A percentile compares a stretch with the other conserved stretches of the same genome.
Conservation (phyloP, 2,888 invertebrate genomes). For the Uloborus plumipes region DNA sequence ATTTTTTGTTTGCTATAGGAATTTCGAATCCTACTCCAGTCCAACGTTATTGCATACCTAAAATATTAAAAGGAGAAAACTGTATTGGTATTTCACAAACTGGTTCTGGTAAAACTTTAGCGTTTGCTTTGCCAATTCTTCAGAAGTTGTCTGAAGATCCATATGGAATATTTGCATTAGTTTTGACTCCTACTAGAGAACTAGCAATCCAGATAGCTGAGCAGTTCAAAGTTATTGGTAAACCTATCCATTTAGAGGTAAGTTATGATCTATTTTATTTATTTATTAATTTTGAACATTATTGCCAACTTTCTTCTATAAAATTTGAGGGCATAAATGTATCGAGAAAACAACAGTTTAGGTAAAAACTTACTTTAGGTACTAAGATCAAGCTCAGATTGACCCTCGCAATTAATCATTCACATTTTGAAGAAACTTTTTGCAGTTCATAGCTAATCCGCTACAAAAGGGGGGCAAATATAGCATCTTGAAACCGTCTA, state of each 20-base stretch:
- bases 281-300: neutral
- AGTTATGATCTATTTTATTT: conserved; percentile 3
- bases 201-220: conserved; percentile 89
- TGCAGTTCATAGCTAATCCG: no score
- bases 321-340: no score
- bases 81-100: conserved; percentile 97
- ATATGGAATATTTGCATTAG: conserved; percentile 93
- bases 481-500: no score
- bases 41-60: conserved; percentile 84
- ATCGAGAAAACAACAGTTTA: no score
- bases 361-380: no score
- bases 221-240: conserved; percentile 92
- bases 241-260: conserved; percentile 85
- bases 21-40: conserved; percentile 81
- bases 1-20: conserved; percentile 18
- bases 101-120: conserved; percentile 97
- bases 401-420: no score
- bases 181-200: conserved; percentile 95
- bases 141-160: conserved; percentile 94
- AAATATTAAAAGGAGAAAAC: conserved; percentile 84
- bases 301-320: no score
- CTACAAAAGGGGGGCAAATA: no score
- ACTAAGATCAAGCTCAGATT: no score
- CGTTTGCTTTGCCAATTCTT: conserved; percentile 94
- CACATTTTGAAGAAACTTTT: no score